phyloP scores from a whole-genome alignment of 2,797 vertebrate genomes.

The Trachurus trachurus region DNA sequence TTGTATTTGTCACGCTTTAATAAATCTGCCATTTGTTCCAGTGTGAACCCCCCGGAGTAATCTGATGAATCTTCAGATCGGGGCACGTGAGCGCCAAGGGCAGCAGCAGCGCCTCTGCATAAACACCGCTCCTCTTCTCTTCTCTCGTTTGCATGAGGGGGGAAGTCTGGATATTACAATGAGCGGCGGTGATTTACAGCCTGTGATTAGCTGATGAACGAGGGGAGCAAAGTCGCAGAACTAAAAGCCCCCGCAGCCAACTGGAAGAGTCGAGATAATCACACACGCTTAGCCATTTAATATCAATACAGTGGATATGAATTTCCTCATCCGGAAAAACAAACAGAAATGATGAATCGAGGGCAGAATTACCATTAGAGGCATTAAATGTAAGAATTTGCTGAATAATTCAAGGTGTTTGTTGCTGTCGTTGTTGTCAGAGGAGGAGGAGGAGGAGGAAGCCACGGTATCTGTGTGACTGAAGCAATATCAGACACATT shows the following conservation, averaged over 20 bases:
- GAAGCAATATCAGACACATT: constrained; percentile 39
- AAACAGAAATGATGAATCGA: constrained; percentile 75
- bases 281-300: constrained; percentile 67
- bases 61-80: constrained; percentile 33
- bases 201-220: constrained; percentile 78
- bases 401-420: constrained; percentile 69
- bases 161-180: constrained; percentile 42
- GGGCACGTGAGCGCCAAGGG: constrained; percentile 28
- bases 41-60: constrained; percentile 19
- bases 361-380: constrained; percentile 62
- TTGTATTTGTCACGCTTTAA: constrained; percentile 3
- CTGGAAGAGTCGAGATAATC: constrained; percentile 76
- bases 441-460: not conserved
- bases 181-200: constrained; percentile 60
- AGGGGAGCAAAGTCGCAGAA: constrained; percentile 57
- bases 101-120: constrained; percentile 17
- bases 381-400: constrained; percentile 44
- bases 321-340: constrained; percentile 72
- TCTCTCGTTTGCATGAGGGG: constrained; percentile 34
- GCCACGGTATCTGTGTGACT: constrained; percentile 42
- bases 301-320: constrained; percentile 71
- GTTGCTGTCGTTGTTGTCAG: constrained; percentile 15
- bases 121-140: constrained; percentile 11
- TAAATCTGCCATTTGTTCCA: constrained; percentile 18
- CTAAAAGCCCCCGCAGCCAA: constrained; percentile 75